These are phyloP conservation scores for Drosophila helvetica DNA, from an alignment of 2,888 invertebrate species.

Conservation along the genomic window DNA sequence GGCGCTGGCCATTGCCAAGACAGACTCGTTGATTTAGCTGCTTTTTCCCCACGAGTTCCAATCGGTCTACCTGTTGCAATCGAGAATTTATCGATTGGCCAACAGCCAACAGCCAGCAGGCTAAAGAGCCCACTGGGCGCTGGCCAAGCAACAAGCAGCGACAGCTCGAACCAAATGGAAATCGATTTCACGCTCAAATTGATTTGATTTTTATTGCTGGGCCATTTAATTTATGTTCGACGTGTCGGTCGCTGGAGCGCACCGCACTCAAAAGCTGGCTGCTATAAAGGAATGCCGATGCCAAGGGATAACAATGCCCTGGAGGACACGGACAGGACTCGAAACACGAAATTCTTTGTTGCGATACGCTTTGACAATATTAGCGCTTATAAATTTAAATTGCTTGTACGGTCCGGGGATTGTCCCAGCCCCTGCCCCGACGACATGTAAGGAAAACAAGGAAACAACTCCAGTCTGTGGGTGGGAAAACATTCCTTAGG, in stretches of 20 bases:
- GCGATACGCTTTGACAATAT: slow-evolving; percentile 57
- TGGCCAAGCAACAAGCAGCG: slow-evolving; percentile 33
- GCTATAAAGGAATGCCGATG: slow-evolving; percentile 42
- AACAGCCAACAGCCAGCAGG: neutral
- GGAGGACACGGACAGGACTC: neutral
- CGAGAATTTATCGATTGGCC: slow-evolving; percentile 63
- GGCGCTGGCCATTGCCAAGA: slow-evolving; percentile 40
- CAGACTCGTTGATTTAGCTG: slow-evolving; percentile 47
- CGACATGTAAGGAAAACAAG: slow-evolving; percentile 18
- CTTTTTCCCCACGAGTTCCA: slow-evolving; percentile 19
- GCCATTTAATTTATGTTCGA: slow-evolving; percentile 70
- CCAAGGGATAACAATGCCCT: slow-evolving; percentile 56
- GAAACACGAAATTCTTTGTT: slow-evolving; percentile 50
- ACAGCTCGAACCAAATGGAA: slow-evolving; percentile 48
- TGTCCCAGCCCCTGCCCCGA: neutral
- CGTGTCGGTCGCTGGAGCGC: neutral
- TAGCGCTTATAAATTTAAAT: slow-evolving; percentile 72
- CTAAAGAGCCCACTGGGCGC: too few species aligned
- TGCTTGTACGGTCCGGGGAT: slow-evolving; percentile 35
- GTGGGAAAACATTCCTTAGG: slow-evolving; percentile 55
- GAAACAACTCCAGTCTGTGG: slow-evolving; percentile 38
- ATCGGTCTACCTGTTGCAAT: slow-evolving; percentile 64
- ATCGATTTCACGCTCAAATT: slow-evolving; percentile 79
- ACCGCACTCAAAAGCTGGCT: slow-evolving; percentile 35
- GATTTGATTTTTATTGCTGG: slow-evolving; percentile 74